Evolutionary conservation across 2,113 vertebrate genomes (phyloP).

Genomic region (Cyprinus carpio): DNA sequence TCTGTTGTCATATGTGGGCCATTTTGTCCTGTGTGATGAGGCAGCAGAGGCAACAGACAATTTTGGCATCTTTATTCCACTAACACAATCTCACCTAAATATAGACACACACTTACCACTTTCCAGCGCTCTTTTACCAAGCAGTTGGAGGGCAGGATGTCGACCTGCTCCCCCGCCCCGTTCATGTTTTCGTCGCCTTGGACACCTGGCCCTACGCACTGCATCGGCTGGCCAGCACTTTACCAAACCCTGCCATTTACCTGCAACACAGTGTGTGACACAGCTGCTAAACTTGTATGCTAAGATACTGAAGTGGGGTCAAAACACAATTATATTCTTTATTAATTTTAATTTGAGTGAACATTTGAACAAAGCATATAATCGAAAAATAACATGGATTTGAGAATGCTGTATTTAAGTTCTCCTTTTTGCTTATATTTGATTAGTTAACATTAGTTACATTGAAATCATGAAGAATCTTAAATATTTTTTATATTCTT

Average conservation of each 20-base stretch:
- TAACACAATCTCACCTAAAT: neutral
- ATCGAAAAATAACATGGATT: too few relatives aligned
- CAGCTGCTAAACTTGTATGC: neutral
- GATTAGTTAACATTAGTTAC: too few relatives aligned
- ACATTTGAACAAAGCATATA: too few relatives aligned
- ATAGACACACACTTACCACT: constrained; percentile 86
- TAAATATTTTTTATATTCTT: too few relatives aligned
- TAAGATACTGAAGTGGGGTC: too few relatives aligned
- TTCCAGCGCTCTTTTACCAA: constrained; percentile 99
- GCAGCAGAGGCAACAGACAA: neutral
- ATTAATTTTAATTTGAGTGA: too few relatives aligned
- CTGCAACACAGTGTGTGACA: constrained; percentile 67
- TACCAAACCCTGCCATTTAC: constrained; percentile 95
- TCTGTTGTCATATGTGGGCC: neutral
- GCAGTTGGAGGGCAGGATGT: constrained; percentile 97
- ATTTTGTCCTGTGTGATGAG: constrained; percentile 17
- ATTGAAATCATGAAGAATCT: too few relatives aligned
- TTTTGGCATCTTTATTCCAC: neutral
- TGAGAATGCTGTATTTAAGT: too few relatives aligned
- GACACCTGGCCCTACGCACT: constrained; percentile 93
- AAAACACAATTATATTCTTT: too few relatives aligned
- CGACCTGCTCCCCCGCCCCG: constrained; percentile 93
- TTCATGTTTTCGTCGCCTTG: constrained; percentile 98
- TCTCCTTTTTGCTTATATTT: too few relatives aligned
- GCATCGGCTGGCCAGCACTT: constrained; percentile 88